Evolutionary conservation across 2,797 vertebrate genomes (phyloP), one percentile per base, ranked within the genome.

Genomic region (Phoeniculus purpureus): DNA sequence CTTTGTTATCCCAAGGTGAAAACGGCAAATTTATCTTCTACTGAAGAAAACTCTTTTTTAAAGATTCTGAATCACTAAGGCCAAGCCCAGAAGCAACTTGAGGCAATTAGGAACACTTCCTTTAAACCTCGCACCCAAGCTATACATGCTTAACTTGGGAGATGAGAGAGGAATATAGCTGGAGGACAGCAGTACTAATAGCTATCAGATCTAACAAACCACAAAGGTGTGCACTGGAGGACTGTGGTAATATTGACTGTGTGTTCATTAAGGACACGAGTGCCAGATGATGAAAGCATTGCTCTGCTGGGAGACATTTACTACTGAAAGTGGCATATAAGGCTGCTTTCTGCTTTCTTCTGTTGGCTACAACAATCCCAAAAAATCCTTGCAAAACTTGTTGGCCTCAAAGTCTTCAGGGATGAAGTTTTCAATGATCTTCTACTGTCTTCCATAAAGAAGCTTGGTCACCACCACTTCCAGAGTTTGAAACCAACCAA

Each of bases 61-160:
- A 83, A 72, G 81, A 86, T 20, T 72, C 75, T 90, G 94, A 95
- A 96, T 94, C 88, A 43, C 75, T 88, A 87, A 95, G 90, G 93
- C 93, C 94, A 96, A 94, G 94, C 90, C 94, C 91, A 93, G 91
- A 95, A 93, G 94, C 95, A 94, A 95, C 90, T 94, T 84, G 81
- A 95, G 91, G 86, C 95, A 94, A 94, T 96, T 94, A 94, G 84
- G 94, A 95, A 80, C 90, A 92, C 70, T 93, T 95, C 80, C 90
- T 96, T 88, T 93, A 92, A 93, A 93, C 90, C 76, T 91, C 0
- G 50, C 22, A 93, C 90, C 83, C 84, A 92, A 82, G 66, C 90
- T 90, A 92, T 75, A 89, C 79, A 84, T 92, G 81, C 93, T 93
- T 83, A 90, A 78, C 83, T 93, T 89, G 86, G 26, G 86, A 94